A percentile compares a stretch with the other conserved stretches of the same genome.
These are phyloP conservation scores for Benthosema pterotum DNA, from an alignment of 2,797 vertebrate genomes.

Conservation along the genomic window DNA sequence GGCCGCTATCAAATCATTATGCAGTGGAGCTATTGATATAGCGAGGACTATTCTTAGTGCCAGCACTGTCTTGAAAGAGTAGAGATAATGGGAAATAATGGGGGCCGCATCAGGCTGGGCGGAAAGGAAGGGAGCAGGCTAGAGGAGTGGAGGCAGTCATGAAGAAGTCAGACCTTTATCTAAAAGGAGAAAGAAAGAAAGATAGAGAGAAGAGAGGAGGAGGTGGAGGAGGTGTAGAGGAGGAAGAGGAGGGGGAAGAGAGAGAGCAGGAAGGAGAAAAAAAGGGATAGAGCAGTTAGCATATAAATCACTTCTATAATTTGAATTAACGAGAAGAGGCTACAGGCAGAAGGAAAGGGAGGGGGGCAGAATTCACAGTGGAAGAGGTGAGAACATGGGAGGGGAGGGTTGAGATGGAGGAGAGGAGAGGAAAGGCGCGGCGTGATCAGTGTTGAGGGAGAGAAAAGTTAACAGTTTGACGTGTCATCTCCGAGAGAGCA, in stretches of 20 bases:
- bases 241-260: neutral
- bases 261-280: conserved; percentile 38
- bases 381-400: conserved; percentile 31
- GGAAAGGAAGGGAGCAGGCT: conserved; percentile 70
- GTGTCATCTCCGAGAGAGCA: conserved; percentile 42
- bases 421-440: conserved; percentile 2
- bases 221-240: neutral
- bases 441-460: conserved; percentile 37
- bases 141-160: conserved; percentile 74
- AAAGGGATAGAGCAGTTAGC: conserved; percentile 73
- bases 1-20: conserved; percentile 54
- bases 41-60: conserved; percentile 60
- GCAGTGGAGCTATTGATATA: conserved; percentile 49
- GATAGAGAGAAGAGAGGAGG: conserved; percentile 24
- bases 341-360: neutral
- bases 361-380: conserved; percentile 44
- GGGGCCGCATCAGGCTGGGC: conserved; percentile 68
- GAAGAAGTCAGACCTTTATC: conserved; percentile 81
- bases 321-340: conserved; percentile 56
- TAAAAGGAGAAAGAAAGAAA: conserved; percentile 59
- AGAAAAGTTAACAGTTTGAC: conserved; percentile 58
- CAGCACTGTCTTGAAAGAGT: conserved; percentile 61
- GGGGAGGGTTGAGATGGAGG: neutral
- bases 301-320: conserved; percentile 66
- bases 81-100: conserved; percentile 70